These are phyloP conservation scores for Agrotis puta DNA, from an alignment of 2,888 invertebrate genomes.

Conservation along the genomic window DNA sequence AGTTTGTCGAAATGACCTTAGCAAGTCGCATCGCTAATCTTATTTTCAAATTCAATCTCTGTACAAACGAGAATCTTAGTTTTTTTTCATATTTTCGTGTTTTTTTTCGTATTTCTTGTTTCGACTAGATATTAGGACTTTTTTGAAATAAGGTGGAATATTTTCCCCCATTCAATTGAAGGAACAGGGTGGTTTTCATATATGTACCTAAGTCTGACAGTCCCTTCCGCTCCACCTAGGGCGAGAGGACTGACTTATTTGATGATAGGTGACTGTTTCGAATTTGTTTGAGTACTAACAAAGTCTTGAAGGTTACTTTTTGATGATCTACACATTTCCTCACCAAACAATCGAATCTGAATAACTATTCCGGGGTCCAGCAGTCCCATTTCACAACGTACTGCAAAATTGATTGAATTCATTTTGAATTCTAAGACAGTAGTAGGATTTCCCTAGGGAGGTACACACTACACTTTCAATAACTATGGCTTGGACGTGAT, in stretches of 20 bases:
- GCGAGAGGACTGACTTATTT: too few species aligned
- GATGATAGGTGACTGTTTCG: too few species aligned
- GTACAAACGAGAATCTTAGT: conserved; percentile 24
- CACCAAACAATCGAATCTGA: not conserved
- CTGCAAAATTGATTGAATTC: conserved; percentile 63
- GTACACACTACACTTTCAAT: conserved; percentile 61
- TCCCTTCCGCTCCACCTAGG: too few species aligned
- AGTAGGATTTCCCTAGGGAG: conserved; percentile 73
- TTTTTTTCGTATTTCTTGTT: conserved; percentile 28
- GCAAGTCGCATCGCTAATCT: conserved; percentile 60
- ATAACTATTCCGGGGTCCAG: not conserved
- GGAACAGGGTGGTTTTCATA: too few species aligned
- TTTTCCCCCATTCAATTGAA: too few species aligned
- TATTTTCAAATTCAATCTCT: conserved; percentile 63
- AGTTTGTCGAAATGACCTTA: conserved; percentile 60
- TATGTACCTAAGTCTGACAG: too few species aligned
- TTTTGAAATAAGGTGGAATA: too few species aligned
- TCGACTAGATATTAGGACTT: too few species aligned
- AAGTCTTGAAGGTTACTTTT: not conserved
- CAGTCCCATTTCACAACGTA: not conserved
- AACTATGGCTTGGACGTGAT: conserved; percentile 52
- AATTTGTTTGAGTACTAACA: not conserved
- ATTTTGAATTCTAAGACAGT: conserved; percentile 66
- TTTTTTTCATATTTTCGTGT: conserved; percentile 32
- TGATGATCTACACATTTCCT: not conserved